A percentile compares a stretch with the other conserved stretches of the same genome.
Conservation (phyloP, 2,113 vertebrate genomes). For the Stictonetta naevosa region DNA sequence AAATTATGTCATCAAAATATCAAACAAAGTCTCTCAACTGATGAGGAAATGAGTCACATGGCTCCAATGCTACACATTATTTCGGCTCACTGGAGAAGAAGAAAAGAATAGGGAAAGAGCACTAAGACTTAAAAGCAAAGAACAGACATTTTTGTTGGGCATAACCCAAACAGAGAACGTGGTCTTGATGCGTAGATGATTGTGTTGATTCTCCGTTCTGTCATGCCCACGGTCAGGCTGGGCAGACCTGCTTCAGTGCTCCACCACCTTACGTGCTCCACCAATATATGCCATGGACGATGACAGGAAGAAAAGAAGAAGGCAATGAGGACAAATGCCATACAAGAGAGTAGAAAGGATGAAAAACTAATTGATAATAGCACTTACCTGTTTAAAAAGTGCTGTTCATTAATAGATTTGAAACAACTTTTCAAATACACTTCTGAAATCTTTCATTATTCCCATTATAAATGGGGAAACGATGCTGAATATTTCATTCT, state of each 20-base stretch:
- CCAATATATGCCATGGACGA: neutral
- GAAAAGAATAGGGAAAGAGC: neutral
- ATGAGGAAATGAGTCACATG: neutral
- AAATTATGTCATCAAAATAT: slow-evolving; percentile 20
- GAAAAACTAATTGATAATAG: neutral
- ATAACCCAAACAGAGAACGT: neutral
- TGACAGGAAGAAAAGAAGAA: neutral
- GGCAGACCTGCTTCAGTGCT: neutral
- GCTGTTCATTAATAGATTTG: neutral
- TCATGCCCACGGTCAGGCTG: neutral
- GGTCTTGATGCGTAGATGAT: neutral
- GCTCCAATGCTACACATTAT: slow-evolving; percentile 12
- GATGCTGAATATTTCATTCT: neutral
- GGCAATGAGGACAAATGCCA: neutral
- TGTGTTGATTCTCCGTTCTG: neutral
- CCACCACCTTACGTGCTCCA: neutral
- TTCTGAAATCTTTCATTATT: neutral
- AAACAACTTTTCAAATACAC: neutral
- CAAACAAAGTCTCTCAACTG: neutral
- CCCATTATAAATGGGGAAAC: neutral
- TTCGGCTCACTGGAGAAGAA: slow-evolving; percentile 37
- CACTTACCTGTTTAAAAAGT: neutral
- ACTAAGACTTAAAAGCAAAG: neutral
- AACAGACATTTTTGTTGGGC: neutral
- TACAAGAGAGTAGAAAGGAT: neutral